Percentiles rank a stretch among this genome's conserved stretches.
Evolutionary conservation across 2,888 invertebrate genomes (phyloP).

Genomic region (Ormyrus pomaceus): DNA sequence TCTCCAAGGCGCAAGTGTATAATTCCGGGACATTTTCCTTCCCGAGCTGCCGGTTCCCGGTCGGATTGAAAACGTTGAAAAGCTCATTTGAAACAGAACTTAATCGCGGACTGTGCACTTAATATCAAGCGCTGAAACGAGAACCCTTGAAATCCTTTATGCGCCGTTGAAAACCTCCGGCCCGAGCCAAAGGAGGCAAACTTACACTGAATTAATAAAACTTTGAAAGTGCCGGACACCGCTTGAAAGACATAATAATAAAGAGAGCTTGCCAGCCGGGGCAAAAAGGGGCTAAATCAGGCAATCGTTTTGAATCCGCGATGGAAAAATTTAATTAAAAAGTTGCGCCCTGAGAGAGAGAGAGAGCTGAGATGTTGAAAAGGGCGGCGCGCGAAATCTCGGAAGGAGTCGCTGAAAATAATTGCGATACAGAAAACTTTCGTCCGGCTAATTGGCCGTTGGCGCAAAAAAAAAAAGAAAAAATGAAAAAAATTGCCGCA

Average conservation of each 20-base stretch:
- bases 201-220: conserved; percentile 43
- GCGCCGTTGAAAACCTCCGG: neutral
- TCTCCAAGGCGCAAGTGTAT: too few relatives aligned
- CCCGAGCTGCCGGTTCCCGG: too few relatives aligned
- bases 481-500: conserved; percentile 24
- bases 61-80: neutral
- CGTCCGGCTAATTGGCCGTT: conserved; percentile 10
- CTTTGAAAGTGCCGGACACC: conserved; percentile 22
- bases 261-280: neutral
- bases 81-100: neutral
- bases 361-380: neutral
- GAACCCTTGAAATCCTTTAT: neutral
- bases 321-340: conserved; percentile 54
- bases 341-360: conserved; percentile 15
- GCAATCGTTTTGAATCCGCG: conserved; percentile 41
- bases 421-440: conserved; percentile 45
- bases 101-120: neutral
- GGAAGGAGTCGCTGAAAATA: conserved; percentile 25
- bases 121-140: neutral
- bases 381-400: conserved; percentile 9
- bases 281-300: conserved; percentile 21
- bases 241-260: neutral
- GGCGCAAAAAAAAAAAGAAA: neutral
- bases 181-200: neutral
- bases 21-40: too few relatives aligned